Evolutionary conservation across 2,797 vertebrate species (phyloP), one percentile per base, ranked within the genome.

Genomic region (Falco cherrug): DNA sequence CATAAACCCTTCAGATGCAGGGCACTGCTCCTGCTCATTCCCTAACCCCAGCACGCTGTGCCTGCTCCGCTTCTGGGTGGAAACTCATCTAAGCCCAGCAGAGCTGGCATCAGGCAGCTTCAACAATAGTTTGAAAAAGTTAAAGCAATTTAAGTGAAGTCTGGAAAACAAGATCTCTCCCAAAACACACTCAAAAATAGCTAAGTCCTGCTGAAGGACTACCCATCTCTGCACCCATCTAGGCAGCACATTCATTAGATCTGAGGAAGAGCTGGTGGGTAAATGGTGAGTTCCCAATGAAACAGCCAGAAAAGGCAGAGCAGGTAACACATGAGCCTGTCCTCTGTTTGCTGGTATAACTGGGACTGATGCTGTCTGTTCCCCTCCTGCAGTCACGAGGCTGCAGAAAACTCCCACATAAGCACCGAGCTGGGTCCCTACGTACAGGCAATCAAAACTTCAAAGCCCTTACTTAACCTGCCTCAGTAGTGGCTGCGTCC

Each of bases 401-500:
- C 83, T 81, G 69, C 5, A 18, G 54, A 18, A 20, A 5, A 48
- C 48, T 45, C 33, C 56, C 1, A 18, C 3, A 0, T 1, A 54
- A 33, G 25, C 17, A 14, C 59, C 1, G 2, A 37, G 51, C 47
- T 8, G 48, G 48, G 67, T n/a, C 54, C 24, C 29, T 19, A 16
- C 2, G 0, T 1, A 5, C 2, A 1, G 48, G 61, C 1, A 3
- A 76, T 1, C 10, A 21, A 29, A 41, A n/a, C 39, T 68, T 2
- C 35, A 5, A 33, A 12, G 31, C 50, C 78, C 71, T 5, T 11
- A 10, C 71, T 5, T 11, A 10, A 24, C 20, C 24, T 7, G 31
- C 43, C 68, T 29, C 16, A 1, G 13, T 0, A 3, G 5, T 1
- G 45, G 9, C 54, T 4, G 8, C 6, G 17, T 13, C 63, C 84